These are phyloP conservation scores for Apamea epomidion DNA, from an alignment of 2,888 invertebrate genomes.

Conservation along the genomic window DNA sequence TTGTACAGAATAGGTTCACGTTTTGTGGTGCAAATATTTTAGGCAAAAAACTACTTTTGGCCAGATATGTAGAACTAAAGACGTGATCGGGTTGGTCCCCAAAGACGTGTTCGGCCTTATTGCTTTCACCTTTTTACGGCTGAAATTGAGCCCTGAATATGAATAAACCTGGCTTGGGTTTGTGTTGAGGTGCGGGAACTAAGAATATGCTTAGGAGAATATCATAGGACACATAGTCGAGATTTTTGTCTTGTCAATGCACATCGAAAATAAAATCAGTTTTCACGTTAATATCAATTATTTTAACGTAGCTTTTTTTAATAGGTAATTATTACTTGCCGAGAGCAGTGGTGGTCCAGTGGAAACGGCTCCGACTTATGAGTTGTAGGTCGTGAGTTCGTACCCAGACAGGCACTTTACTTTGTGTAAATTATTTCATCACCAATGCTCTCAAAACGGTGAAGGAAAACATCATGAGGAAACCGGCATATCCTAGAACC, in stretches of 20 bases:
- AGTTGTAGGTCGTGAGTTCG: no score
- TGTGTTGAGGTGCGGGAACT: not conserved
- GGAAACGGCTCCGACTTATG: no score
- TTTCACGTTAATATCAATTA: not conserved
- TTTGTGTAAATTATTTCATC: no score
- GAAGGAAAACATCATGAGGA: no score
- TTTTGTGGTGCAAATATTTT: conserved; percentile 16
- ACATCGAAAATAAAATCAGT: not conserved
- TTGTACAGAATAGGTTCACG: conserved; percentile 35
- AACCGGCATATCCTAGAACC: no score
- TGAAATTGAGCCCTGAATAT: conserved; percentile 30
- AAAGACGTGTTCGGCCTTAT: conserved; percentile 9
- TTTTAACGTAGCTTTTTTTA: not conserved
- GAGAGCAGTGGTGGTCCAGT: no score
- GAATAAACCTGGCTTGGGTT: conserved; percentile 15
- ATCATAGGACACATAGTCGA: not conserved
- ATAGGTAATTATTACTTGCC: not conserved
- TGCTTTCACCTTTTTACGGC: conserved; percentile 29
- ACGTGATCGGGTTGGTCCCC: conserved; percentile 25
- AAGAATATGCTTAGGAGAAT: not conserved
- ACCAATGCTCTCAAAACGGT: no score
- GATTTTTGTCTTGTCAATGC: not conserved
- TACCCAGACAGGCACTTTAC: no score
- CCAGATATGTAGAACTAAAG: conserved; percentile 12
- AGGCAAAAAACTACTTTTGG: conserved; percentile 10